A percentile compares a stretch with the other conserved stretches of the same genome.
phyloP scores from a whole-genome alignment of 2,113 vertebrate species.

The Pelobates fuscus region DNA sequence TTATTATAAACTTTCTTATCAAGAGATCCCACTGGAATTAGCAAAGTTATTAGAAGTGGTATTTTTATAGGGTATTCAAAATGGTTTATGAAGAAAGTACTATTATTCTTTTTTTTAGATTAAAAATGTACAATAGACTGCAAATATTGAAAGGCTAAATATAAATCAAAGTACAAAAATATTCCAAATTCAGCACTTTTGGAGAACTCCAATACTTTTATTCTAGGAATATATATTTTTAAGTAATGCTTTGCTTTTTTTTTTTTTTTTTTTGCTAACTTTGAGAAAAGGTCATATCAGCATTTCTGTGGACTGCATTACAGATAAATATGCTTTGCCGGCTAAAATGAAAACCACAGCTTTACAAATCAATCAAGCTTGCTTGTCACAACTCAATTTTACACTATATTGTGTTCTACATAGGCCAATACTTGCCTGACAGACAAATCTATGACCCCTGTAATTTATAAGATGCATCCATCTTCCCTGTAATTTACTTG shows the following conservation, averaged over 20 bases:
- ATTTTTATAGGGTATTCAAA: too few relatives aligned
- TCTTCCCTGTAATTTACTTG: constrained; percentile 29
- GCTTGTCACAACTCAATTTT: constrained; percentile 46
- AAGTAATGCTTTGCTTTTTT: constrained; percentile 29
- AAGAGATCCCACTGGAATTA: too few relatives aligned
- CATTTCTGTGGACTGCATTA: constrained; percentile 33
- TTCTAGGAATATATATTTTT: constrained; percentile 21
- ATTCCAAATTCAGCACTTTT: constrained; percentile 25
- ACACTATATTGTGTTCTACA: constrained; percentile 25
- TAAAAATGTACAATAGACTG: too few relatives aligned
- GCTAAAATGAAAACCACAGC: constrained; percentile 46
- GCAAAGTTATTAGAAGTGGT: too few relatives aligned
- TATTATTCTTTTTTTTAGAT: too few relatives aligned
- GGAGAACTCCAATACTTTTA: neutral
- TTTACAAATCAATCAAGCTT: constrained; percentile 42
- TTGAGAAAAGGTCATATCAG: constrained; percentile 44
- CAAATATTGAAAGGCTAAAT: constrained; percentile 13
- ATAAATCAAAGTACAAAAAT: constrained; percentile 33
- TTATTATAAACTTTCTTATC: too few relatives aligned
- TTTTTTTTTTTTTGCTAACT: constrained; percentile 31
- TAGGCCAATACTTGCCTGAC: constrained; percentile 30
- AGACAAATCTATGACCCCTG: constrained; percentile 45
- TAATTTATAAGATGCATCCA: constrained; percentile 31
- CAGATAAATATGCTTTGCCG: constrained; percentile 38
- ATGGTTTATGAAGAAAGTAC: too few relatives aligned